A percentile compares a stretch with the other conserved stretches of the same genome.
Conservation (phyloP, 2,888 invertebrate genomes). For the Cosmia trapezina region DNA sequence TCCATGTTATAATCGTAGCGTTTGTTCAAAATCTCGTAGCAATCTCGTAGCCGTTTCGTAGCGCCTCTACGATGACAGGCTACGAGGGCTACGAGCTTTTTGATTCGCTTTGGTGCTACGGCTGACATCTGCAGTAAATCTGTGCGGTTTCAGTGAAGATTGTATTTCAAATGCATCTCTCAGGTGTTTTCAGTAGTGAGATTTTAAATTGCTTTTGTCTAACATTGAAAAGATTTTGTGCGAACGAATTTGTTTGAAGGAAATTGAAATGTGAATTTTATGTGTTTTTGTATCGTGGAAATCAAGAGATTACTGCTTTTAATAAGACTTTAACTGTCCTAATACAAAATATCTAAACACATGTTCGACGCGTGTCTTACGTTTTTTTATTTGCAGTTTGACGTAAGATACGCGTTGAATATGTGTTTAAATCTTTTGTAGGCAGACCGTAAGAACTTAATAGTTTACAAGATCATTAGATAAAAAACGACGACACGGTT, state of each 20-base stretch:
- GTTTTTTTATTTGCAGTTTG: no score
- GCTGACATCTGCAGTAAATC: conserved; percentile 55
- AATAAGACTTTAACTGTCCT: not conserved
- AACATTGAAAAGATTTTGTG: conserved; percentile 15
- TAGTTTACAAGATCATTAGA: not conserved
- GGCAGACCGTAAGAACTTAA: not conserved
- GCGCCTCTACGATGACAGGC: conserved; percentile 50
- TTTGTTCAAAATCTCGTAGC: conserved; percentile 40
- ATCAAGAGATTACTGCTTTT: not conserved
- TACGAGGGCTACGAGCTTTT: conserved; percentile 61
- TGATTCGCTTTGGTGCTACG: conserved; percentile 45
- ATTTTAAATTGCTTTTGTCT: conserved; percentile 49
- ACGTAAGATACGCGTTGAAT: no score
- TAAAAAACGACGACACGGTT: no score
- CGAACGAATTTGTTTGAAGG: conserved; percentile 21
- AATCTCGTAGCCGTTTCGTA: conserved; percentile 49
- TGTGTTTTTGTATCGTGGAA: not conserved
- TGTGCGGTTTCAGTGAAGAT: conserved; percentile 34
- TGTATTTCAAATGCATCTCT: conserved; percentile 44
- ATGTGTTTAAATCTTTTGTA: no score
- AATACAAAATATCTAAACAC: no score
- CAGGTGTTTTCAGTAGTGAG: conserved; percentile 33
- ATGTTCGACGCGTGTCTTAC: no score
- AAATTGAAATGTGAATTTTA: conserved; percentile 20
- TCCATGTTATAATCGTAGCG: not conserved